These are phyloP conservation scores for Ceratina calcarata DNA, from an alignment of 1,140 invertebrate species.

Conservation along the genomic window DNA sequence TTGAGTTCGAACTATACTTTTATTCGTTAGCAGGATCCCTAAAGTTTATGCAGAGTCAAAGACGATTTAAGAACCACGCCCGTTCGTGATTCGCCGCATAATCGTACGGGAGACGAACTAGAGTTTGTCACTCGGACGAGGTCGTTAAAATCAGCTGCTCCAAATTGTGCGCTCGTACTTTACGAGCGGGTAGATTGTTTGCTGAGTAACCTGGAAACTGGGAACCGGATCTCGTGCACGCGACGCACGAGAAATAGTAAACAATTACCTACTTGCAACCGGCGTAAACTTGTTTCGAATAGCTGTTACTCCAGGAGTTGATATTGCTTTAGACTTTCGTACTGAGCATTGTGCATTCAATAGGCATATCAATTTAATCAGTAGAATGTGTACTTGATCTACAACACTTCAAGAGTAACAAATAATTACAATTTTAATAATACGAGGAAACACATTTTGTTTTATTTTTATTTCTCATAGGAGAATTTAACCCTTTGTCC, in stretches of 20 bases:
- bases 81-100: slow-evolving; percentile 21
- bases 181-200: slow-evolving; percentile 4
- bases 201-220: slow-evolving; percentile 12
- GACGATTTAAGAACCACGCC: slow-evolving; percentile 11
- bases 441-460: too few relatives aligned
- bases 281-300: neutral
- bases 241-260: slow-evolving; percentile 1
- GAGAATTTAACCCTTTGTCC: too few relatives aligned
- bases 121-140: slow-evolving; percentile 26
- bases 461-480: too few relatives aligned
- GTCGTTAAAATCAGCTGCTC: slow-evolving; percentile 43
- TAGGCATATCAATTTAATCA: too few relatives aligned
- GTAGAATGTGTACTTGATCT: too few relatives aligned
- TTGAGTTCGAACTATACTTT: too few relatives aligned
- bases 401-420: too few relatives aligned
- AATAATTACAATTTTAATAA: too few relatives aligned
- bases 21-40: neutral
- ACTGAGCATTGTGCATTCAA: too few relatives aligned
- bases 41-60: neutral
- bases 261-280: neutral
- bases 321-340: too few relatives aligned
- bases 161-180: slow-evolving; percentile 1
- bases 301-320: neutral
- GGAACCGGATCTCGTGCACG: neutral
- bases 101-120: slow-evolving; percentile 9